phyloP scores from a whole-genome alignment of 2,797 vertebrate species.

The Cottoperca gobio region DNA sequence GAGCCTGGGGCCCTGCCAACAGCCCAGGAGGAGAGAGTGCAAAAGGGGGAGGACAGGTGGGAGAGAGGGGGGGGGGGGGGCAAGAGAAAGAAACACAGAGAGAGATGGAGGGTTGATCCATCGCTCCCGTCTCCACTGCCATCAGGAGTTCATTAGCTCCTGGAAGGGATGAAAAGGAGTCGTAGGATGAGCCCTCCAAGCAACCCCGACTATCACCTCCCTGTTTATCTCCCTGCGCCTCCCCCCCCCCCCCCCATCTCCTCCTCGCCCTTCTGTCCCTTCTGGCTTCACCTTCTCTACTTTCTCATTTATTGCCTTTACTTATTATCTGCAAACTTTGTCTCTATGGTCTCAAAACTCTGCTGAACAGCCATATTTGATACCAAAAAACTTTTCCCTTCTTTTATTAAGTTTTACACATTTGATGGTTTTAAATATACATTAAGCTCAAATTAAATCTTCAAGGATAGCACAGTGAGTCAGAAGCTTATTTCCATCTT shows the following conservation, averaged over 20 bases:
- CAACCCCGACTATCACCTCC: constrained; percentile 43
- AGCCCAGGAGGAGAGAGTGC: constrained; percentile 39
- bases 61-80: constrained; percentile 8
- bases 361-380: background rate
- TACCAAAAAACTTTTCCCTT: background rate
- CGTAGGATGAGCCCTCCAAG: constrained; percentile 45
- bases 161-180: constrained; percentile 56
- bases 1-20: constrained; percentile 66
- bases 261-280: constrained; percentile 2
- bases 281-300: constrained; percentile 28
- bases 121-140: constrained; percentile 54
- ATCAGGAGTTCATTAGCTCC: constrained; percentile 80
- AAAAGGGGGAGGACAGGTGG: constrained; percentile 49
- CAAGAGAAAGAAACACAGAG: constrained; percentile 28
- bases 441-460: constrained; percentile 2
- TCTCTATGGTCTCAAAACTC: background rate
- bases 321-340: constrained; percentile 3
- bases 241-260: background rate
- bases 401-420: background rate
- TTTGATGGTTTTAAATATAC: constrained; percentile 16
- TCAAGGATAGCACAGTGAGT: constrained; percentile 5
- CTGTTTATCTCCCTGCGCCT: constrained; percentile 42
- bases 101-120: constrained; percentile 62
- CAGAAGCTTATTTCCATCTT: constrained; percentile 34
- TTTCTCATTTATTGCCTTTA: constrained; percentile 2